Percentiles rank a stretch among this genome's conserved stretches.
Evolutionary conservation across 2,797 vertebrate species (phyloP).

Genomic region (Melanotaenia maccullochi): DNA sequence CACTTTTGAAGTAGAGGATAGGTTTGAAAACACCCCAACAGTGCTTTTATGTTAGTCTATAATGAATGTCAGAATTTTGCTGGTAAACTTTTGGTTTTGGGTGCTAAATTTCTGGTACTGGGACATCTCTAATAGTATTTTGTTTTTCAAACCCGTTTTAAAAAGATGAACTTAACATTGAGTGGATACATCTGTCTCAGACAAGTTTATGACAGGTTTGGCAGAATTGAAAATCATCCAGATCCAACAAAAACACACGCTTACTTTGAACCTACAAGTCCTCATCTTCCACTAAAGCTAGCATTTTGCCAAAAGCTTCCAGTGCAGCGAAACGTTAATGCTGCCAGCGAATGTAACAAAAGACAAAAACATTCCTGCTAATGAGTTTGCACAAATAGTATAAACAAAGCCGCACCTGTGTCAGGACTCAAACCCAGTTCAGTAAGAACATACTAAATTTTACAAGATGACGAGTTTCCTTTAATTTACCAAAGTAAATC

Average conservation of each 20-base stretch:
- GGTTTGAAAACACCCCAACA: no score
- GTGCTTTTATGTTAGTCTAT: no score
- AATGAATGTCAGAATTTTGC: no score
- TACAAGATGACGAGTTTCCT: constrained; percentile 4
- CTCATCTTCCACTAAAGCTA: constrained; percentile 33
- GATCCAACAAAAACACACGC: constrained; percentile 60
- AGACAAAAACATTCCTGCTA: constrained; percentile 25
- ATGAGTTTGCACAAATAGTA: constrained; percentile 11
- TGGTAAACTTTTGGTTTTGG: no score
- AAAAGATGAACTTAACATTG: constrained; percentile 34
- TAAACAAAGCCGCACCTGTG: constrained; percentile 15
- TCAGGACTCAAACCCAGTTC: constrained; percentile 23
- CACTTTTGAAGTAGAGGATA: not conserved
- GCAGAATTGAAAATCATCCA: constrained; percentile 55
- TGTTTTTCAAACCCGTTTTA: constrained; percentile 14
- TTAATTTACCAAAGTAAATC: not conserved
- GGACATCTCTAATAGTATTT: no score
- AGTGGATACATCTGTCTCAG: constrained; percentile 27
- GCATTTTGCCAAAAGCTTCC: constrained; percentile 48
- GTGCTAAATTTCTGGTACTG: no score
- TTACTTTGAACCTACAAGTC: constrained; percentile 56
- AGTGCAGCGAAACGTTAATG: constrained; percentile 41
- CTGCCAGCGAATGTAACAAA: constrained; percentile 37
- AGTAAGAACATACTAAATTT: constrained; percentile 17
- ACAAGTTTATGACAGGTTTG: constrained; percentile 42